Conservation (phyloP, 2,113 vertebrate species). For the Malurus elegans region DNA sequence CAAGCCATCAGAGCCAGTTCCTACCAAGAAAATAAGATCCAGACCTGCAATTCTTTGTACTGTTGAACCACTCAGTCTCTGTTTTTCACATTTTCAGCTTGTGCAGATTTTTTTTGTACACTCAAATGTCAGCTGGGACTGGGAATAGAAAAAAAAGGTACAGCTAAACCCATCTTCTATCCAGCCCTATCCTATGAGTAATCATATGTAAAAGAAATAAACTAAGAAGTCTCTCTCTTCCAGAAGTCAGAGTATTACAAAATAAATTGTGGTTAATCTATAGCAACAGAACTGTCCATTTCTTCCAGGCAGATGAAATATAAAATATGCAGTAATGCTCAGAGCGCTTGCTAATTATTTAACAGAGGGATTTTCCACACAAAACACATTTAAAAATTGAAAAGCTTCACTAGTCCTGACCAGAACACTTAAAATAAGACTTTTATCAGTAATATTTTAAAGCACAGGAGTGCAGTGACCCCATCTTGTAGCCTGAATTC, state of each 20-base stretch:
- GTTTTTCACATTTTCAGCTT: not conserved
- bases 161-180: not conserved
- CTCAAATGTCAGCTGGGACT: not conserved
- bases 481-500: not conserved
- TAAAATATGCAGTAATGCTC: not conserved
- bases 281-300: not conserved
- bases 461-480: not conserved
- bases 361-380: conserved; percentile 1
- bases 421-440: not conserved
- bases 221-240: not conserved
- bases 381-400: conserved; percentile 3
- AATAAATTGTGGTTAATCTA: not conserved
- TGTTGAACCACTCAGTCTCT: not conserved
- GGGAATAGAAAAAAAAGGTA: not conserved
- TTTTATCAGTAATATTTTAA: not conserved
- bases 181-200: not conserved
- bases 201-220: not conserved
- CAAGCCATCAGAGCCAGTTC: not conserved
- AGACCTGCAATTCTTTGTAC: not conserved
- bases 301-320: not conserved
- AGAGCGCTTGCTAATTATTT: conserved; percentile 26
- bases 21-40: not conserved
- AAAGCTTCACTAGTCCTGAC: conserved; percentile 2
- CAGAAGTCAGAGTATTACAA: not conserved
- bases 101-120: not conserved